Base-by-base conservation (phyloP, 2,888 invertebrate species). In the Orchesella flavescens region DNA sequence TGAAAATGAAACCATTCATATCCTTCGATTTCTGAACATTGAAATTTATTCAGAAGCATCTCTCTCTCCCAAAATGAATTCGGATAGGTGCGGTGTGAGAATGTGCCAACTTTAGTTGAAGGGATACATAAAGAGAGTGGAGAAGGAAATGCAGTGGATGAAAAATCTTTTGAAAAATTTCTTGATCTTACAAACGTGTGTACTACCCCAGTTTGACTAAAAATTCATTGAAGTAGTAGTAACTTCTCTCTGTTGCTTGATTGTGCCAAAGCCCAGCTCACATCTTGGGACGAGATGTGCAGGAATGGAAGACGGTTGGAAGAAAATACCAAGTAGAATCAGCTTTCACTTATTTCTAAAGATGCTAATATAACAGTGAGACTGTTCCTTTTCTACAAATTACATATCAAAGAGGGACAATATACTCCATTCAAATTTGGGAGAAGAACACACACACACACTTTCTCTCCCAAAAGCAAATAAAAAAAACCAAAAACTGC, bases 1-100 rank as follows among this genome's bases (percentile, higher is more conserved):
- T 79, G 66, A 80, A 80, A 66, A 66, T 53, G 80, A 73, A 73
- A 80, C 57, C 59, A 55, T 79, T 79, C 79, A 79, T 65, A 66
- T 43, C 17, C 15, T 65, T 75, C 63, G 63, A 63, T 75, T 75
- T 61, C 17, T 49, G 55, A 76, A 49, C 65, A 69, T 71, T 71
- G 63, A 73, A 80, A 80, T 80, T 80, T 80, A 80, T 80, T 73
- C 80, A 7, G 80, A 9, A 49, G 72, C 59, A 73, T 43, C 61
- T 43, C 57, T 72, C 21, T 53, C 21, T 43, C 44, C 5, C 13
- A 21, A 68, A 77, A 75, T 68, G 59, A 77, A 68, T 63, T 63
- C 24, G 4, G 15, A 4, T n/a, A n/a, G n/a, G 34, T 19, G 19
- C 17, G 34, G 72, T 59, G 49, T 12, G 55, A 43, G 57, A 66